Evolutionary conservation across 2,797 vertebrate species (phyloP).

Genomic region (Lacerta viridis): DNA sequence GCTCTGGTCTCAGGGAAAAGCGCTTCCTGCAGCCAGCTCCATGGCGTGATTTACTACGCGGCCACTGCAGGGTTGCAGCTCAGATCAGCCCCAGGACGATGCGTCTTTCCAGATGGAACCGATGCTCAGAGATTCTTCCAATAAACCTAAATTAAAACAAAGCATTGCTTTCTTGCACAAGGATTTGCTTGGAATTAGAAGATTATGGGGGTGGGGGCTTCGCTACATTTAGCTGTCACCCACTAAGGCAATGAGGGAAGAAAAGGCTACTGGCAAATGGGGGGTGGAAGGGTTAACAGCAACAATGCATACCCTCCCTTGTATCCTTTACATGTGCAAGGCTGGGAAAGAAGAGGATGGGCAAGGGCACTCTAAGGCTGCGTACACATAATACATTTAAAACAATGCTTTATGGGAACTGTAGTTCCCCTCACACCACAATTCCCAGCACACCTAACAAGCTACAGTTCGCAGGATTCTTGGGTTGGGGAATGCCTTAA

Average conservation of each 20-base stretch:
- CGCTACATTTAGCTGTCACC: too few relatives aligned
- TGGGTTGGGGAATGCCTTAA: too few relatives aligned
- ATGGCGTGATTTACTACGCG: slow-evolving; percentile 55
- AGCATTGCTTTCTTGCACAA: neutral
- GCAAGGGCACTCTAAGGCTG: neutral
- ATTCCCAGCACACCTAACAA: too few relatives aligned
- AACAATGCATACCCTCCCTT: neutral
- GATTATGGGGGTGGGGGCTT: too few relatives aligned
- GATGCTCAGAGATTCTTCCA: slow-evolving; percentile 6
- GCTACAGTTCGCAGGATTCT: too few relatives aligned
- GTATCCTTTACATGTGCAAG: neutral
- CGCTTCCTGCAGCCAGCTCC: slow-evolving; percentile 27
- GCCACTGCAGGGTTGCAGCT: slow-evolving; percentile 49
- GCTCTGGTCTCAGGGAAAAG: slow-evolving; percentile 57
- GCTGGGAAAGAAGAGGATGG: neutral
- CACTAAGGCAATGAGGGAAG: neutral
- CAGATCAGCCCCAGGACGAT: slow-evolving; percentile 40
- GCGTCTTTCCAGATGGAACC: slow-evolving; percentile 26
- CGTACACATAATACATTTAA: neutral
- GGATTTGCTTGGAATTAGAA: neutral
- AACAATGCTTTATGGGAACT: too few relatives aligned
- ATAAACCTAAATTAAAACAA: neutral
- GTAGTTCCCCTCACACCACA: too few relatives aligned
- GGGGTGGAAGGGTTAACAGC: neutral
- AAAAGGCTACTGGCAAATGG: neutral